phyloP scores from a whole-genome alignment of 2,888 invertebrate genomes.

The Andrena fulva region DNA sequence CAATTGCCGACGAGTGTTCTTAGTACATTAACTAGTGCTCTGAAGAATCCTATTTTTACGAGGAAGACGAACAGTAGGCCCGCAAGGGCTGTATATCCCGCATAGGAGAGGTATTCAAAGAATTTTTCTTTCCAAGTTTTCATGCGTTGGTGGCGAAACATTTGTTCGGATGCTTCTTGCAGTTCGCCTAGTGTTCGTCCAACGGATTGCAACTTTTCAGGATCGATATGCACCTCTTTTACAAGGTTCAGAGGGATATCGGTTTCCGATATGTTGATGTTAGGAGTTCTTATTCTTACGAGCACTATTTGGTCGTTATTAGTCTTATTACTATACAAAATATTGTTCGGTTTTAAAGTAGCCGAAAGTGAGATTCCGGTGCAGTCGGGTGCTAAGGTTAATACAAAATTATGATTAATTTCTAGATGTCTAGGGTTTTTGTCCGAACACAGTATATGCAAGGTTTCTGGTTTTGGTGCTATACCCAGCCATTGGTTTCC shows the following conservation, averaged over 20 bases:
- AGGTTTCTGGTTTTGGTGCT: too few species aligned
- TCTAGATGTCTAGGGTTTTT: background rate
- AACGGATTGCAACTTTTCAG: background rate
- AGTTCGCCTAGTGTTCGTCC: too few species aligned
- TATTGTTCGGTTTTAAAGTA: background rate
- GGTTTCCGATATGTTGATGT: background rate
- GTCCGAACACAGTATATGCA: background rate
- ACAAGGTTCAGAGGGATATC: background rate
- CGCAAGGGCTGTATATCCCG: too few species aligned
- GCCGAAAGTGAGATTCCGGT: background rate
- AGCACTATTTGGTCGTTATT: background rate
- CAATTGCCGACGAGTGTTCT: slow-evolving; percentile 8
- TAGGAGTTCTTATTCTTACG: background rate
- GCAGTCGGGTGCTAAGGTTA: background rate
- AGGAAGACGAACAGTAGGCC: too few species aligned
- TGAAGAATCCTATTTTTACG: slow-evolving; percentile 13
- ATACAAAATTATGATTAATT: background rate
- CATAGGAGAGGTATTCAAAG: too few species aligned
- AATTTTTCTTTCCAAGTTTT: too few species aligned
- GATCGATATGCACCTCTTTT: background rate
- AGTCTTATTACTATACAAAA: background rate
- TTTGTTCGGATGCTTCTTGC: too few species aligned
- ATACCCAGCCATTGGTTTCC: background rate
- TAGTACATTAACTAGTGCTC: background rate
- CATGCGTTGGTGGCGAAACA: too few species aligned